Percentiles rank a stretch among this genome's conserved stretches.
phyloP scores from a whole-genome alignment of 2,113 vertebrate genomes.

The Anseranas semipalmata region DNA sequence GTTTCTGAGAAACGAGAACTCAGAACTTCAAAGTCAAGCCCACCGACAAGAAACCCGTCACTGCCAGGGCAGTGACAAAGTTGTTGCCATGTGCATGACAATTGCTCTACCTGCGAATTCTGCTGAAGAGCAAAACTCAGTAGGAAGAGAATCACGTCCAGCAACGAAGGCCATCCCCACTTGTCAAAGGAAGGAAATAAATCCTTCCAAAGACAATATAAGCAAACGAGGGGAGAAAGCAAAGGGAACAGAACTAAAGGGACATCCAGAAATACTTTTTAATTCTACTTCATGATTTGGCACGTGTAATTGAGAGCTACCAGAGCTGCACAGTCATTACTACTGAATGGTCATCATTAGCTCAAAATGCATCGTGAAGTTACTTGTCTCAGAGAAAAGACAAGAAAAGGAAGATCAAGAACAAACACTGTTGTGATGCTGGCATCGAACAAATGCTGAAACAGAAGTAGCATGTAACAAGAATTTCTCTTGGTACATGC shows the following conservation, averaged over 20 bases:
- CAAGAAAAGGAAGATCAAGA: not conserved
- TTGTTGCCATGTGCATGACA: not conserved
- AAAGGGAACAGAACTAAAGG: not conserved
- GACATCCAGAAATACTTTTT: not conserved
- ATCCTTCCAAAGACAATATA: not conserved
- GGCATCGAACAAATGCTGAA: not conserved
- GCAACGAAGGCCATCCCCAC: not conserved
- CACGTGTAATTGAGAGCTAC: not conserved
- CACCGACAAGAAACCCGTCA: constrained; percentile 23
- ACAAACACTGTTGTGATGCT: not conserved
- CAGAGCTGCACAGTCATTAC: not conserved
- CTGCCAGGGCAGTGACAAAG: constrained; percentile 45
- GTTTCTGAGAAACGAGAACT: constrained; percentile 29
- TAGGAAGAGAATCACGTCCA: not conserved
- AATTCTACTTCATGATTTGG: not conserved
- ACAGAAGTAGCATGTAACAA: not conserved
- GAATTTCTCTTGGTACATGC: not conserved
- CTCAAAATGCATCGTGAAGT: not conserved
- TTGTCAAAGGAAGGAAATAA: not conserved
- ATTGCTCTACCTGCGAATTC: not conserved
- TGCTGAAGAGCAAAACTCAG: not conserved
- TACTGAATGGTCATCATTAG: not conserved
- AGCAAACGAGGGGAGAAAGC: not conserved
- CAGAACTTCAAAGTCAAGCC: constrained; percentile 40
- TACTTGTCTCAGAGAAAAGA: not conserved